These are phyloP conservation scores for Cheilosia vulpina DNA, from an alignment of 2,888 invertebrate species.

Conservation along the genomic window DNA sequence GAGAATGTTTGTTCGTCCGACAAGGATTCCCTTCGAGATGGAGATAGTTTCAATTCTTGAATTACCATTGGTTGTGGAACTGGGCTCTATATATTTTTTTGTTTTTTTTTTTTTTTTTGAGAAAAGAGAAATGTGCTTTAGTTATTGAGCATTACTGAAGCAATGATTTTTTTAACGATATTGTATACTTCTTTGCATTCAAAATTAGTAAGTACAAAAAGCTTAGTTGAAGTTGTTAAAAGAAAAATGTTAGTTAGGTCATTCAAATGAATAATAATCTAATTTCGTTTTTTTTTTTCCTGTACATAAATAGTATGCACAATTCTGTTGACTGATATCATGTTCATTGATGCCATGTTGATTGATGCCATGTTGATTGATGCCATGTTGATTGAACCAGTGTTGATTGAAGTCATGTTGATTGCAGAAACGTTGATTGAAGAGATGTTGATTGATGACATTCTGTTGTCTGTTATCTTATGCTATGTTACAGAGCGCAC, in stretches of 20 bases:
- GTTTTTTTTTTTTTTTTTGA: background rate
- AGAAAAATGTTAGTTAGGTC: background rate
- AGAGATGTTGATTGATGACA: background rate
- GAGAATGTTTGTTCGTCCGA: background rate
- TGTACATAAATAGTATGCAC: no score
- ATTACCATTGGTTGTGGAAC: slow-evolving; percentile 3
- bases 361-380: no score
- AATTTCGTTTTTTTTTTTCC: no score
- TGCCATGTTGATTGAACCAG: no score
- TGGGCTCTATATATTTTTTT: slow-evolving; percentile 7
- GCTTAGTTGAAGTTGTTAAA: slow-evolving; percentile 7
- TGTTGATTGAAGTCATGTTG: no score
- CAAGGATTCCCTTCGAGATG: slow-evolving; percentile 15
- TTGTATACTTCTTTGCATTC: slow-evolving; percentile 8
- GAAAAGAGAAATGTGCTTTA: slow-evolving; percentile 13
- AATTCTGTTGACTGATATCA: no score
- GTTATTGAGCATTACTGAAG: background rate
- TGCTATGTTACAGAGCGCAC: background rate
- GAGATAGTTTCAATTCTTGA: slow-evolving; percentile 28
- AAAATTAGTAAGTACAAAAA: background rate
- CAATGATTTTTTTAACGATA: background rate
- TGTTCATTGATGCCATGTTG: no score
- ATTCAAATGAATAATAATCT: background rate
- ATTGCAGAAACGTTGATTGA: no score
- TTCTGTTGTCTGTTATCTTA: background rate